phyloP scores from a whole-genome alignment of 2,888 invertebrate species.

The Epinotia brunnichana region DNA sequence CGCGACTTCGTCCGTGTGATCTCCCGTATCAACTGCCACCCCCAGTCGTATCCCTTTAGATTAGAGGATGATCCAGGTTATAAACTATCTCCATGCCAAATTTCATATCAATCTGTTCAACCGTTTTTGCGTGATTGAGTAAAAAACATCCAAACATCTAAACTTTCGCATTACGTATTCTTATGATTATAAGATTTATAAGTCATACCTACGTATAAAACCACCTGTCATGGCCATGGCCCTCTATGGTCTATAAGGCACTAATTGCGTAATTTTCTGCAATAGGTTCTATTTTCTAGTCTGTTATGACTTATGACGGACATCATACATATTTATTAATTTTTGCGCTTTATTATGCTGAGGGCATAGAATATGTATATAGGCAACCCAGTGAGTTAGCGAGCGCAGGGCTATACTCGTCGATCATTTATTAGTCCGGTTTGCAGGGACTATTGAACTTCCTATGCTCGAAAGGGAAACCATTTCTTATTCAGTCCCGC shows the following conservation, averaged over 20 bases:
- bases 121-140: too few species aligned
- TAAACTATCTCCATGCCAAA: too few species aligned
- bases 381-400: slow-evolving; percentile 24
- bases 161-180: too few species aligned
- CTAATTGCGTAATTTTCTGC: not conserved
- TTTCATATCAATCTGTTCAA: too few species aligned
- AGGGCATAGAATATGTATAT: slow-evolving; percentile 32
- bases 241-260: slow-evolving; percentile 1
- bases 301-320: not conserved
- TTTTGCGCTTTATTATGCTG: slow-evolving; percentile 13
- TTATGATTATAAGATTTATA: too few species aligned
- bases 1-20: too few species aligned
- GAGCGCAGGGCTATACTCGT: slow-evolving; percentile 12
- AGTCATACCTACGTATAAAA: not conserved
- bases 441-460: slow-evolving; percentile 70
- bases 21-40: too few species aligned
- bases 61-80: too few species aligned
- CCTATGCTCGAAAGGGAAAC: slow-evolving; percentile 76
- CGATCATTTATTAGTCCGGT: slow-evolving; percentile 58
- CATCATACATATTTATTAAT: slow-evolving; percentile 14
- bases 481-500: slow-evolving; percentile 68
- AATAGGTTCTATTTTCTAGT: slow-evolving; percentile 4
- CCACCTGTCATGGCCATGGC: not conserved
- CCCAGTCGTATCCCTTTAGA: too few species aligned
- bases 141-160: too few species aligned